phyloP scores from a whole-genome alignment of 2,797 vertebrate genomes.

The Eidolon dupreanum region DNA sequence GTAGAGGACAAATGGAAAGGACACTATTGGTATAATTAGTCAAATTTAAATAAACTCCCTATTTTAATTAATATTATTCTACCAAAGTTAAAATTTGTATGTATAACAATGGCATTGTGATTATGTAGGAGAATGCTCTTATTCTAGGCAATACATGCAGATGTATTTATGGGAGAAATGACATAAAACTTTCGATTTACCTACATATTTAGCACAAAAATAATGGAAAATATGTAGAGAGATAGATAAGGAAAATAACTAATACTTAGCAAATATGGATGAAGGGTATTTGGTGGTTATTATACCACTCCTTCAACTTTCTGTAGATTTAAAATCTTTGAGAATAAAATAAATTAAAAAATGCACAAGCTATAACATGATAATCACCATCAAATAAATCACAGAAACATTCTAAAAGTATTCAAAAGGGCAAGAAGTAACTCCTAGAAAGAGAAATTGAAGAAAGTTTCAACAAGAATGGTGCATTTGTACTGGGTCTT shows the following conservation, averaged over 20 bases:
- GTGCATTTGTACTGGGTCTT: background rate
- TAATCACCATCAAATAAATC: background rate
- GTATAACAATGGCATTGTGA: background rate
- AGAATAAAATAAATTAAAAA: background rate
- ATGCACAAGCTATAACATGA: background rate
- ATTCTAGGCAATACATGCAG: background rate
- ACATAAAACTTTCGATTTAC: background rate
- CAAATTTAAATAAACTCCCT: background rate
- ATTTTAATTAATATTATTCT: background rate
- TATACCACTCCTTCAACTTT: background rate
- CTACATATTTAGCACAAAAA: background rate
- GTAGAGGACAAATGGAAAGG: background rate
- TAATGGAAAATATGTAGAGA: background rate
- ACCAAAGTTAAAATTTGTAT: background rate
- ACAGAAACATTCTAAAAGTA: background rate
- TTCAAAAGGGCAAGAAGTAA: background rate
- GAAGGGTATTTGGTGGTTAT: background rate
- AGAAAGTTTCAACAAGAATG: background rate
- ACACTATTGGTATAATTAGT: background rate
- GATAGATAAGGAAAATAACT: background rate
- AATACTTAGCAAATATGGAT: background rate
- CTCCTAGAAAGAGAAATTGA: background rate
- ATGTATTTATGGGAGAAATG: background rate
- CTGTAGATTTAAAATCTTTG: background rate
- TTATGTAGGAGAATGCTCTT: background rate